Conservation (phyloP, 2,888 invertebrate genomes). For the Lymantria dispar region DNA sequence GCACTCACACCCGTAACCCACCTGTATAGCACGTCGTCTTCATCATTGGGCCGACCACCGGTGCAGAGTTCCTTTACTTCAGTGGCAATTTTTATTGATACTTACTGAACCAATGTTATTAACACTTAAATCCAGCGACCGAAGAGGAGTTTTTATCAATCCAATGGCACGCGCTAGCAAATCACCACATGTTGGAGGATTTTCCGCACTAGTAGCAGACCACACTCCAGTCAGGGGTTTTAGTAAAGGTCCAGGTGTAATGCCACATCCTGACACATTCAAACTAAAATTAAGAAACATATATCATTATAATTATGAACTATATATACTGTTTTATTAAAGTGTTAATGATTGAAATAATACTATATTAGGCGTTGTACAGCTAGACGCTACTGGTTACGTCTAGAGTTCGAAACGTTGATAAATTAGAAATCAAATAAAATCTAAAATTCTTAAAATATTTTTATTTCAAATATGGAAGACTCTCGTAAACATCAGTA, state of each 20-base stretch:
- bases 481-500: background rate
- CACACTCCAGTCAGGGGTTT: constrained; percentile 75
- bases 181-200: constrained; percentile 74
- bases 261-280: constrained; percentile 76
- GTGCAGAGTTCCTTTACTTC: too few species aligned
- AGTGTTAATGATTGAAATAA: too few species aligned
- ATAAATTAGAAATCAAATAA: too few species aligned
- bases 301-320: too few species aligned
- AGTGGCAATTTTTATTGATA: constrained; percentile 8
- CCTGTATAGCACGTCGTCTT: too few species aligned
- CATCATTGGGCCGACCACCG: too few species aligned
- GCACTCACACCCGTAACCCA: too few species aligned
- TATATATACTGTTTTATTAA: too few species aligned
- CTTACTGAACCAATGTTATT: constrained; percentile 74
- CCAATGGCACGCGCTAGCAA: constrained; percentile 75
- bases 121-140: constrained; percentile 73
- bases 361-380: too few species aligned
- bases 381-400: too few species aligned
- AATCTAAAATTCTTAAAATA: background rate
- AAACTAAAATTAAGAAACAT: constrained; percentile 41
- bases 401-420: too few species aligned
- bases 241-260: constrained; percentile 58
- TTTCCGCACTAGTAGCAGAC: constrained; percentile 71
- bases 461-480: too few species aligned
- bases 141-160: constrained; percentile 70